Evolutionary conservation across 2,113 vertebrate genomes (phyloP).

Genomic region (Brevimyrus niger): DNA sequence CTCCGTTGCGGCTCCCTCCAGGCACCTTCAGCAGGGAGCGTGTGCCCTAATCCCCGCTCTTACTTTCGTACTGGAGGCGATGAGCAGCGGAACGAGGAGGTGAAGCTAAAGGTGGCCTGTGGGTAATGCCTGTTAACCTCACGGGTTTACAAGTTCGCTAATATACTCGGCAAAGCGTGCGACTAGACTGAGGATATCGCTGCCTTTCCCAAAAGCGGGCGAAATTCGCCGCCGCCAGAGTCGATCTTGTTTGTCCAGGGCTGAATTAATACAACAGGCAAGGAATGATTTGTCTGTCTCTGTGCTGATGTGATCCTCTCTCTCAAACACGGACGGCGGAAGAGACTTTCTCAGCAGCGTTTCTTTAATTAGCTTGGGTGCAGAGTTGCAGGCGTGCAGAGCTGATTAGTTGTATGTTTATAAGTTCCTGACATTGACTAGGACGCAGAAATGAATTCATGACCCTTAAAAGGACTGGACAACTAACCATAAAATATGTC

Average conservation of each 20-base stretch:
- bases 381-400: constrained; percentile 44
- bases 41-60: not conserved
- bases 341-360: constrained; percentile 41
- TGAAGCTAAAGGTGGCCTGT: not conserved
- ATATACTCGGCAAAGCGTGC: not conserved
- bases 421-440: constrained; percentile 69
- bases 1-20: not conserved
- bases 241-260: not conserved
- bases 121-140: constrained; percentile 1
- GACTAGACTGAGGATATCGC: not conserved
- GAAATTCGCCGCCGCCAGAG: not conserved
- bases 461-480: constrained; percentile 66
- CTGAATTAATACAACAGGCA: not conserved
- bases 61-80: not conserved
- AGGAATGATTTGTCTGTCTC: not conserved
- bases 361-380: constrained; percentile 45
- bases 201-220: not conserved
- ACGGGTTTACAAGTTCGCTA: not conserved
- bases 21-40: too few relatives aligned
- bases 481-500: constrained; percentile 65
- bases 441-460: constrained; percentile 69
- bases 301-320: not conserved
- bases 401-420: constrained; percentile 71
- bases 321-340: constrained; percentile 8
- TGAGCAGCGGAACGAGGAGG: not conserved